Conservation (phyloP, 2,113 vertebrate species). For the Chaetorhynchus papuensis region DNA sequence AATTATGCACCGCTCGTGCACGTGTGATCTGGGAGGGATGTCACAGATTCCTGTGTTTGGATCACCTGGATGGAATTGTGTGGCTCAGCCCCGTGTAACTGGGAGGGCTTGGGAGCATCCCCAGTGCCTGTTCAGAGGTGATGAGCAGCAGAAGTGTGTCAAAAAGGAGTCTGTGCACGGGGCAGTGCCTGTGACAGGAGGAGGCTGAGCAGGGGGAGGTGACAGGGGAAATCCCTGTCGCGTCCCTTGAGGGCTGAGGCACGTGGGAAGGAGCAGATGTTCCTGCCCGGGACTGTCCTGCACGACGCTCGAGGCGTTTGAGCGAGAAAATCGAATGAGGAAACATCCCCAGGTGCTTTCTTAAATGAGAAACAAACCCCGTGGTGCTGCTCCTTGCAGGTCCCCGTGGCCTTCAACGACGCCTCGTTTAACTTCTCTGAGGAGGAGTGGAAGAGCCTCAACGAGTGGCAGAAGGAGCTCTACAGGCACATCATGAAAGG, state of each 20-base stretch:
- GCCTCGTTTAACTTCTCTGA: slow-evolving; percentile 71
- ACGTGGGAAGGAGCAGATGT: not conserved
- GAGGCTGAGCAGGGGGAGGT: not conserved
- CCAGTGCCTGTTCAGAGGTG: not conserved
- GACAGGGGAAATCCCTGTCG: rapidly evolving
- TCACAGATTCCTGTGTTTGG: no score
- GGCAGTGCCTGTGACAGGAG: rapidly evolving
- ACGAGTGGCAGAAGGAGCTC: slow-evolving; percentile 77
- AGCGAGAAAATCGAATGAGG: rapidly evolving
- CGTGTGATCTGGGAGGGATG: rapidly evolving
- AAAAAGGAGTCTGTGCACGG: rapidly evolving
- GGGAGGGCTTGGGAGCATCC: not conserved
- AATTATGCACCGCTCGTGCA: rapidly evolving
- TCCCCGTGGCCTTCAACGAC: slow-evolving; percentile 69
- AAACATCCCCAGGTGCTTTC: not conserved
- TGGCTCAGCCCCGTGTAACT: rapidly evolving
- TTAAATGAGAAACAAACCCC: not conserved
- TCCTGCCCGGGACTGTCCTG: not conserved
- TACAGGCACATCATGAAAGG: slow-evolving; percentile 77
- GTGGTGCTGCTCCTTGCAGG: slow-evolving; percentile 48
- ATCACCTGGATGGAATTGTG: rapidly evolving
- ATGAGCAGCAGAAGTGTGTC: rapidly evolving
- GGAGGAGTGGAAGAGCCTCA: slow-evolving; percentile 76
- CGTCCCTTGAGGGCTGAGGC: not conserved
- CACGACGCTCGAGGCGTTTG: rapidly evolving